These are phyloP conservation scores for Alethe castanea DNA, from an alignment of 2,113 vertebrate genomes.

Conservation along the genomic window DNA sequence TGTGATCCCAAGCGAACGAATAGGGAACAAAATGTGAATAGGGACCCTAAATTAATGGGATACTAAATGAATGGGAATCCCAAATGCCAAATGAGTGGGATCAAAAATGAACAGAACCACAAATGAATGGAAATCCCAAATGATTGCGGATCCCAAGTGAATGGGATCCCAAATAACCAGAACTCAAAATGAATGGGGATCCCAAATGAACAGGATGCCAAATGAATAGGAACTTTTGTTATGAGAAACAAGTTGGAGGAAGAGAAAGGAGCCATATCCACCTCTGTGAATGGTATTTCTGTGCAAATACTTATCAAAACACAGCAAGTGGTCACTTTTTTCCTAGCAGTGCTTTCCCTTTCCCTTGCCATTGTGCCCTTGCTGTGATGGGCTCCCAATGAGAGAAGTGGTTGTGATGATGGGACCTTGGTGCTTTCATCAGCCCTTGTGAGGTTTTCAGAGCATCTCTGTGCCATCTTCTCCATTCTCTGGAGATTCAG, in stretches of 20 bases:
- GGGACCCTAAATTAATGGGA: not conserved
- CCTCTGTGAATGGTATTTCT: not conserved
- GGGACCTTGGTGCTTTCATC: not conserved
- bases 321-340: not conserved
- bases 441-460: not conserved
- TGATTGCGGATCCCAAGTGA: not conserved
- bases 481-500: not conserved
- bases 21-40: not conserved
- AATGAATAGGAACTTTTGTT: not conserved
- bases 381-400: rapidly evolving
- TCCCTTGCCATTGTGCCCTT: not conserved
- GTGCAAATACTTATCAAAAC: not conserved
- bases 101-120: not conserved
- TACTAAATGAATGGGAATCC: not conserved
- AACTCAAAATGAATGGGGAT: not conserved
- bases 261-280: not conserved
- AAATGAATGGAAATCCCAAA: not conserved
- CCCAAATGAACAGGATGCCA: not conserved
- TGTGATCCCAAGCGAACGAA: rapidly evolving
- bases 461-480: not conserved
- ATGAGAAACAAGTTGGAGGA: rapidly evolving
- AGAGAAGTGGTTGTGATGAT: rapidly evolving
- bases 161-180: not conserved
- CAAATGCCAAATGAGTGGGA: not conserved
- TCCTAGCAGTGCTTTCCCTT: not conserved